Conservation (phyloP, 2,113 vertebrate genomes). For the Mystacornis crossleyi region DNA sequence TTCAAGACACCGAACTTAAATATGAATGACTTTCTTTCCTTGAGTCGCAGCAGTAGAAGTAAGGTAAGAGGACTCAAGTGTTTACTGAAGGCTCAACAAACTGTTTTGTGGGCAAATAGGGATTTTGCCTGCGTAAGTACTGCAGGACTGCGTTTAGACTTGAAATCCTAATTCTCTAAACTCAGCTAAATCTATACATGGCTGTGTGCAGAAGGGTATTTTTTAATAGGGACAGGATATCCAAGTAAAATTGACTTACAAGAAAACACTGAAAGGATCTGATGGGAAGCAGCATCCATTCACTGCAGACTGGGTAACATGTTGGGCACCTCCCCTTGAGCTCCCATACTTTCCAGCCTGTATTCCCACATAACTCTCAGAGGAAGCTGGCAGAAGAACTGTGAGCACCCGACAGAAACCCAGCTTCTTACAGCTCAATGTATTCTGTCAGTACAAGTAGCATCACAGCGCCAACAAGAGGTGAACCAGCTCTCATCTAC, state of each 20-base stretch:
- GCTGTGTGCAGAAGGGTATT: not conserved
- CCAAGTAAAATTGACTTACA: not conserved
- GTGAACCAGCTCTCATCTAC: not conserved
- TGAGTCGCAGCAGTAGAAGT: accelerated
- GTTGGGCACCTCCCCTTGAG: not conserved
- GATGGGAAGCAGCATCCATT: not conserved
- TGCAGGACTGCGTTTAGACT: not conserved
- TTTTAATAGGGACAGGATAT: not conserved
- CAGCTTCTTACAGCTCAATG: not conserved
- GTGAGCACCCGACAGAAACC: not conserved
- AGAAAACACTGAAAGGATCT: not conserved
- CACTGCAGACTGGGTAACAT: not conserved
- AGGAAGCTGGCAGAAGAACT: not conserved
- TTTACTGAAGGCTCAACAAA: not conserved
- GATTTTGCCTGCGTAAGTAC: not conserved
- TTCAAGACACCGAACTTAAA: not conserved
- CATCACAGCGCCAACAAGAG: not conserved
- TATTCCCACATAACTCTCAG: not conserved
- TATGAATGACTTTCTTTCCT: not conserved
- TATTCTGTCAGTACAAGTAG: not conserved
- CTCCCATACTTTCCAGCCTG: not conserved
- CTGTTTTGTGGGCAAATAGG: not conserved
- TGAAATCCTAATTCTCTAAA: not conserved
- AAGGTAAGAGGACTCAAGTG: not conserved
- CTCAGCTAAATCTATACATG: not conserved